A percentile compares a stretch with the other conserved stretches of the same genome.
Evolutionary conservation across 2,113 vertebrate genomes (phyloP).

Genomic region (Catharus bicknelli): DNA sequence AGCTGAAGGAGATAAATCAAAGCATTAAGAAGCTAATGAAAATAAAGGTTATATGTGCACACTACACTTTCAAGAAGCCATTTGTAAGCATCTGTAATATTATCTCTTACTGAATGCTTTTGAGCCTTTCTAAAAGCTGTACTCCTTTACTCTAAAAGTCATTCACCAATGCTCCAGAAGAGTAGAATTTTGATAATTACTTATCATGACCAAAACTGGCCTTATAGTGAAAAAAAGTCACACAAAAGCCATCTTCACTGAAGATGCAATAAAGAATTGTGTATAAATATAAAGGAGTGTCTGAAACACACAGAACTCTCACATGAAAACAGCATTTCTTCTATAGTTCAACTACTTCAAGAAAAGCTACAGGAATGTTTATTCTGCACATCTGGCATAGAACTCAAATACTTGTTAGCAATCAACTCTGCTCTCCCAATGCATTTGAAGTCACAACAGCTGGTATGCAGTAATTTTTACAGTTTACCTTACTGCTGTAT

Average conservation of each 20-base stretch:
- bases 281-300: not conserved
- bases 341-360: not conserved
- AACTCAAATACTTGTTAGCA: not conserved
- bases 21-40: slow-evolving; percentile 29
- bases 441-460: not conserved
- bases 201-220: not conserved
- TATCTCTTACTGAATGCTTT: not conserved
- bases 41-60: not conserved
- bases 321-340: not conserved
- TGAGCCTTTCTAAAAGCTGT: not conserved
- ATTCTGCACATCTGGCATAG: not conserved
- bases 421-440: not conserved
- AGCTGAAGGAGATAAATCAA: not conserved
- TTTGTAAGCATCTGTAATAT: not conserved
- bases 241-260: not conserved
- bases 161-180: not conserved
- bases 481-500: not conserved
- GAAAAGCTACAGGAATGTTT: slow-evolving; percentile 8
- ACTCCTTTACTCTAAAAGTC: not conserved
- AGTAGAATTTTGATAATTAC: not conserved
- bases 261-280: not conserved
- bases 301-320: not conserved
- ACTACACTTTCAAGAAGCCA: not conserved
- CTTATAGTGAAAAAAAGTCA: not conserved
- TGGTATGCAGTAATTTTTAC: not conserved